phyloP scores from a whole-genome alignment of 2,888 invertebrate genomes.

The Parascotia fuliginaria region DNA sequence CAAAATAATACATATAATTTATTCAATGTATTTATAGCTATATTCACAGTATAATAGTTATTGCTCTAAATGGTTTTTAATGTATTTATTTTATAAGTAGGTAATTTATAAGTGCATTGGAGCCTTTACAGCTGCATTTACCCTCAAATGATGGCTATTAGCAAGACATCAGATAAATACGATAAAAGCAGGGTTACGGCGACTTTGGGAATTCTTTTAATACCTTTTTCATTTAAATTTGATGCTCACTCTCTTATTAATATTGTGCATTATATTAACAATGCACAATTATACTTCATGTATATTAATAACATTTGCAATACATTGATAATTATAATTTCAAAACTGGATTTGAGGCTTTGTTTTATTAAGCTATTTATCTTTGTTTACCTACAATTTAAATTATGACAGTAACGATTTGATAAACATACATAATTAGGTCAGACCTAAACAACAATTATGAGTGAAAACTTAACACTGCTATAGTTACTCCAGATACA shows the following conservation, averaged over 20 bases:
- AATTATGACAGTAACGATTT: background rate
- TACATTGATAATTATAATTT: too few species aligned
- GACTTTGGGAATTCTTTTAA: slow-evolving; percentile 58
- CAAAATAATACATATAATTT: slow-evolving; percentile 79
- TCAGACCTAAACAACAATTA: too few species aligned
- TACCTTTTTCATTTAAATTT: slow-evolving; percentile 46
- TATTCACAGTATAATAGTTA: slow-evolving; percentile 74
- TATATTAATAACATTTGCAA: background rate
- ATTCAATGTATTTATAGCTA: slow-evolving; percentile 78
- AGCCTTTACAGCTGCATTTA: slow-evolving; percentile 74
- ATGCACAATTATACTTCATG: too few species aligned
- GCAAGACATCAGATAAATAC: slow-evolving; percentile 76
- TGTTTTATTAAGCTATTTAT: too few species aligned
- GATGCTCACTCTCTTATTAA: slow-evolving; percentile 39
- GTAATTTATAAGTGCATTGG: slow-evolving; percentile 72
- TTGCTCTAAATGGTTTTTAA: slow-evolving; percentile 84
- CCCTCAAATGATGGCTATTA: slow-evolving; percentile 77
- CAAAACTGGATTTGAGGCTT: too few species aligned
- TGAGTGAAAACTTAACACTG: too few species aligned
- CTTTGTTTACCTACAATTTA: background rate
- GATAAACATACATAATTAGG: too few species aligned
- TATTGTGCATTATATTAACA: too few species aligned
- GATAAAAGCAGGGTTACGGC: slow-evolving; percentile 65
- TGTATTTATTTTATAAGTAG: slow-evolving; percentile 79
- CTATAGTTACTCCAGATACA: background rate